Base-by-base conservation (phyloP, 2,113 vertebrate species). In the Actenoides hombroni region DNA sequence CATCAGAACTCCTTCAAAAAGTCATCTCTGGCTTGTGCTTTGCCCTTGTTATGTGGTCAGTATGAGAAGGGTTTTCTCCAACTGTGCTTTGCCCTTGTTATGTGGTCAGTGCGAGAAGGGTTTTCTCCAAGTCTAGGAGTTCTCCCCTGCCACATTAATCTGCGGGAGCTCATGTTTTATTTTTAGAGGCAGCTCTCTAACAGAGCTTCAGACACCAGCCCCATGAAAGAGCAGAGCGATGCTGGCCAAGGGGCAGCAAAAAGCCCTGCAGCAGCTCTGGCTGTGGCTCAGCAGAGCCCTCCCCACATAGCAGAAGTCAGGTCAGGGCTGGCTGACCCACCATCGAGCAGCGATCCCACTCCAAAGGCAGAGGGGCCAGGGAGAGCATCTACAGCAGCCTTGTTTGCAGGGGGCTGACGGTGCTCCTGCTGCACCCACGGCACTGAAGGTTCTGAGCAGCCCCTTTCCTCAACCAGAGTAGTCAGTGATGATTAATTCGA, bases 151-250 rank as follows among this genome's bases (percentile, higher is more conserved):
- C n/a, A 8, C 5, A 57, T 65, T 57, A 16, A 80, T 68, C 85
- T 93, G 78, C 76, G 39, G 67, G 70, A 95, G 80, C 5, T 89
- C 14, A n/a, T 44, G n/a, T 80, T 61, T 70, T 21, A 74, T 87
- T 94, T 88, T 87, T n/a, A 83, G 54, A 82, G 75, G 48, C 53
- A 65, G 74, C 11, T 73, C 44, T 73, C 8, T 56, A n/a, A 4
- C 35, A 57, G 78, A 19, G 3, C 40, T 31, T 75, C 60, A 28
- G 44, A 24, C 6, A 14, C 5, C 74, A 70, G 54, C 54, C 29
- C 3, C 0, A 37, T 0, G 0, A 5, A 17, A 20, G 42, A 20
- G 25, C 4, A 5, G 13, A 61, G 73, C 2, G 0, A 16, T 37
- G 65, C 79, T 13, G 26, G 63, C 12, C 26, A 26, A 49, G 79